Base-by-base conservation (phyloP, 2,113 vertebrate genomes). In the Ariopsis seemanni region DNA sequence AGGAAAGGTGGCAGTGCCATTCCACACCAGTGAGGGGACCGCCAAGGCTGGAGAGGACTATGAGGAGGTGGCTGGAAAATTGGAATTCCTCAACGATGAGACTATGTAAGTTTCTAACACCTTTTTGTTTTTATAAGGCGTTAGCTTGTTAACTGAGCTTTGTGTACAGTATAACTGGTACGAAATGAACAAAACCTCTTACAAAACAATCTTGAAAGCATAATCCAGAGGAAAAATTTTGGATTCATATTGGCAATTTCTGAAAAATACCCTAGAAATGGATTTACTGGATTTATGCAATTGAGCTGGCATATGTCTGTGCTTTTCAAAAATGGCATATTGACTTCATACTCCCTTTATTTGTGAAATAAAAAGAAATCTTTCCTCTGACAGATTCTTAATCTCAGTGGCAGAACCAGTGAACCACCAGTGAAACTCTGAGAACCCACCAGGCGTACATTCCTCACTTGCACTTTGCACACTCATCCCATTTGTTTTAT, bases 1-100 rank as follows among this genome's bases (percentile, higher is more conserved):
- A 1, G 96, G 96, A 9, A 96, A 95, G 82, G 96, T 97, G 84
- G 96, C 95, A 0, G 90, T 97, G 71, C 96, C 96, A 0, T 97
- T 95, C 92, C 95, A 94, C 92, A 96, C 95, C 1, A 91, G 88
- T 0, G 96, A 96, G 85, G 96, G 95, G 80, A 96, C 95, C 0
- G 96, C 96, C 72, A 96, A 95, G 71, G 94, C 94, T 0, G 96
- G 96, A 53, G 96, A 97, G 90, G 96, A 97, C 93, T 97, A 96
- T 63, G 95, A 96, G 7, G 95, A 96, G n/a, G 93, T 94, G 50
- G 95, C 94, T 0, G 96, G 95, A 17, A 96, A 96, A 88, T 93
- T 97, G 92, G 96, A 96, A 90, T 96, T 96, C 81, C 96, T 96
- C 86, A 96, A 97, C 18, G 96, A 97, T 15, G 96, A 97, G 91